Conservation (phyloP, 2,797 vertebrate genomes). For the Alca torda region DNA sequence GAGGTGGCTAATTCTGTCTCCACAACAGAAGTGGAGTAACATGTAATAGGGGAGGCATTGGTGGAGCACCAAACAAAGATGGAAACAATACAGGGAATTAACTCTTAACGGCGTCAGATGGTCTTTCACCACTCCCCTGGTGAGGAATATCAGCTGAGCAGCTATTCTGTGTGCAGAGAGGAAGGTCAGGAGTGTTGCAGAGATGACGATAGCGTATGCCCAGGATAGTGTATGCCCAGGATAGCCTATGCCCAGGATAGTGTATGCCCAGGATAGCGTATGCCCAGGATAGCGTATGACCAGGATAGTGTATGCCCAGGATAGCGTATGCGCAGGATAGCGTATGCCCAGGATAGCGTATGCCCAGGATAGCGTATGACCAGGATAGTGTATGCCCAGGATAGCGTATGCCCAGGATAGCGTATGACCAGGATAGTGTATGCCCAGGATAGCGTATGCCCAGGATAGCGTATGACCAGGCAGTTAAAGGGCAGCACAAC, state of each 20-base stretch:
- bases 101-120: too few relatives aligned
- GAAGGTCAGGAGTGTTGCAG: fast-evolving
- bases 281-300: not conserved
- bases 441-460: too few relatives aligned
- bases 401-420: not conserved
- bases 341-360: not conserved
- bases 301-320: not conserved
- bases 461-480: not conserved
- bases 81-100: not conserved
- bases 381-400: too few relatives aligned
- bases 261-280: too few relatives aligned
- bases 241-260: not conserved
- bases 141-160: not conserved
- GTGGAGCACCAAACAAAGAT: not conserved
- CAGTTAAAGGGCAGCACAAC: not conserved
- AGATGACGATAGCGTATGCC: not conserved
- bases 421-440: not conserved
- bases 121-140: not conserved
- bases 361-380: not conserved
- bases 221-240: not conserved
- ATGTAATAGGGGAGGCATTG: not conserved
- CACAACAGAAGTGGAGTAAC: not conserved
- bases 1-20: not conserved
- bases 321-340: too few relatives aligned
- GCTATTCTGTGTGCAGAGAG: not conserved